Percentiles rank a stretch among this genome's conserved stretches.
Conservation (phyloP, 2,797 vertebrate species). For the Cossypha polioptera region DNA sequence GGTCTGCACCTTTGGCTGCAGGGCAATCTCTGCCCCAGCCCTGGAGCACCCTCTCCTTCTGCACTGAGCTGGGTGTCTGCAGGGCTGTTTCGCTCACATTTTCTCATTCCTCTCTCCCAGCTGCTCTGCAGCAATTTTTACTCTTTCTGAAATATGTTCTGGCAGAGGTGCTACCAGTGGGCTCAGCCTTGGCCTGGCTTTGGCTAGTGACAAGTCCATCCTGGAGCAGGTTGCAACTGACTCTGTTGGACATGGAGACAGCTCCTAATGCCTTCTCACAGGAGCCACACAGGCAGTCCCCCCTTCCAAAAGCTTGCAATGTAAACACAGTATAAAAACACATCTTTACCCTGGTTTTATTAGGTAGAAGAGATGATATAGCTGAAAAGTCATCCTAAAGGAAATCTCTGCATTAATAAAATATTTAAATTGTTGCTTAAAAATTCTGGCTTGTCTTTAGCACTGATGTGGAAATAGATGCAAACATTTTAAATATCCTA, state of each 20-base stretch:
- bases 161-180: fast-evolving
- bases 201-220: fast-evolving
- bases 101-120: not conserved
- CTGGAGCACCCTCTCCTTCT: not conserved
- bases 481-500: not conserved
- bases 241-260: not conserved
- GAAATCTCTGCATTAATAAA: not conserved
- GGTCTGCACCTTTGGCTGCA: not conserved
- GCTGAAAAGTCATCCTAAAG: not conserved
- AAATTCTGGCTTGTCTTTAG: not conserved
- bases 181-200: not conserved
- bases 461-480: not conserved
- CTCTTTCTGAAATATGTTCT: not conserved
- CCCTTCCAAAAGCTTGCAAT: not conserved
- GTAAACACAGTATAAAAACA: not conserved
- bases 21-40: fast-evolving
- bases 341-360: not conserved
- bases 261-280: not conserved
- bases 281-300: fast-evolving
- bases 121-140: not conserved
- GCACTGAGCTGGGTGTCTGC: not conserved
- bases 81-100: not conserved
- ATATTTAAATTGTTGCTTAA: not conserved
- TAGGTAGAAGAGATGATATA: not conserved
- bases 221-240: not conserved